phyloP scores from a whole-genome alignment of 2,113 vertebrate genomes.

The Chionis minor region DNA sequence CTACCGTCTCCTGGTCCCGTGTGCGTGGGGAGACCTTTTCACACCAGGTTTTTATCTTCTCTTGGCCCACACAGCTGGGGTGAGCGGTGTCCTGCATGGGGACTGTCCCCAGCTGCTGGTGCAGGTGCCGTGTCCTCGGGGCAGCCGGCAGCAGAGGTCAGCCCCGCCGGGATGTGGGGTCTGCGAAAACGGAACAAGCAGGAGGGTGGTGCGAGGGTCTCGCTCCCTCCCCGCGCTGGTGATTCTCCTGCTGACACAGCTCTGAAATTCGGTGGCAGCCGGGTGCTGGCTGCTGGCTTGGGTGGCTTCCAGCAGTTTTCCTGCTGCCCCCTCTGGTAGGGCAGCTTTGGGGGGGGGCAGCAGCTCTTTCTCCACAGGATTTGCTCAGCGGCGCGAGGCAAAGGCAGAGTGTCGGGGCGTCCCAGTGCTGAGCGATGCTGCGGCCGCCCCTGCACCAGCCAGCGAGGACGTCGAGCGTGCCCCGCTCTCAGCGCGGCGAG shows the following conservation, averaged over 20 bases:
- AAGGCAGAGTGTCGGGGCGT: not conserved
- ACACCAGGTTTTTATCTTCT: not conserved
- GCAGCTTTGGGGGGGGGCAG: too few species aligned
- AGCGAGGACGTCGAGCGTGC: too few species aligned
- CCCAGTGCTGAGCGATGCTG: not conserved
- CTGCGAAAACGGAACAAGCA: not conserved
- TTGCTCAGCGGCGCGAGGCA: not conserved
- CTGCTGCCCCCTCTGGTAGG: accelerated
- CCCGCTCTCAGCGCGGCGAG: accelerated
- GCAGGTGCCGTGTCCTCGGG: not conserved
- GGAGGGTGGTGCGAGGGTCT: not conserved
- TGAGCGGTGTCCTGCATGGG: not conserved
- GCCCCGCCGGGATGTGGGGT: not conserved
- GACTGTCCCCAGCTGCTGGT: not conserved
- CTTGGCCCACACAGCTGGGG: not conserved
- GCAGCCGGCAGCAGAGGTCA: not conserved
- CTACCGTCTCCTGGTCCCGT: not conserved
- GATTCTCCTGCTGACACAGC: not conserved
- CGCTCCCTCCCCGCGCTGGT: not conserved
- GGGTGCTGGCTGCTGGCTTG: not conserved
- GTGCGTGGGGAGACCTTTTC: not conserved
- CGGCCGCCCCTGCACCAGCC: not conserved
- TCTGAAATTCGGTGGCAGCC: accelerated
- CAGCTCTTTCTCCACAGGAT: not conserved
- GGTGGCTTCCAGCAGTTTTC: not conserved